These are phyloP conservation scores for Gambusia holbrooki DNA, from an alignment of 2,113 vertebrate species.

Conservation along the genomic window DNA sequence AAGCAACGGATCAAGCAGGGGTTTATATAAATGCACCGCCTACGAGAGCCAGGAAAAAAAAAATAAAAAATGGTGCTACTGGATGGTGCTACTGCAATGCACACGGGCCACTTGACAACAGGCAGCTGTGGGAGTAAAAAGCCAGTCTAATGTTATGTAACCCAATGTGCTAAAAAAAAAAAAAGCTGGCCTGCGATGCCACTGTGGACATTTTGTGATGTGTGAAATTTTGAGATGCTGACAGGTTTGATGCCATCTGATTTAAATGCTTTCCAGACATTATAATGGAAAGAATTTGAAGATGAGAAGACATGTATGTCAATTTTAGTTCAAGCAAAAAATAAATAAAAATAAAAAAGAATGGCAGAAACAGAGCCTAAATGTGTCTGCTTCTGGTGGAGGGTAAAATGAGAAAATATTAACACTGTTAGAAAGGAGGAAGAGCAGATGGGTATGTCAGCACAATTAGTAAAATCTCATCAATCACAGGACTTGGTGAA, in stretches of 20 bases:
- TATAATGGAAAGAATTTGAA: background rate
- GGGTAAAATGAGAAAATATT: background rate
- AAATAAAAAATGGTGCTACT: background rate
- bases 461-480: background rate
- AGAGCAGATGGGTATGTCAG: background rate
- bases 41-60: slow-evolving; percentile 5
- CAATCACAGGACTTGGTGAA: background rate
- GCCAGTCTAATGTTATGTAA: slow-evolving; percentile 45
- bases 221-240: slow-evolving; percentile 27
- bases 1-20: slow-evolving; percentile 22
- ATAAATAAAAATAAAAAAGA: background rate
- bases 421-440: background rate
- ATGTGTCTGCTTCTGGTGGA: background rate
- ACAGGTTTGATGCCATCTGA: background rate
- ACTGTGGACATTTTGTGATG: slow-evolving; percentile 8
- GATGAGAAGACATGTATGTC: too few relatives aligned
- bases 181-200: slow-evolving; percentile 7
- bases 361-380: background rate
- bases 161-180: slow-evolving; percentile 26
- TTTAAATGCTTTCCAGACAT: background rate
- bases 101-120: slow-evolving; percentile 19
- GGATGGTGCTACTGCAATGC: background rate
- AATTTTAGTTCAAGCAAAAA: background rate
- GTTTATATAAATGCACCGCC: slow-evolving; percentile 27
- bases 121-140: slow-evolving; percentile 37